phyloP scores from a whole-genome alignment of 2,797 vertebrate species.

The Rhadinocentrus ornatus region DNA sequence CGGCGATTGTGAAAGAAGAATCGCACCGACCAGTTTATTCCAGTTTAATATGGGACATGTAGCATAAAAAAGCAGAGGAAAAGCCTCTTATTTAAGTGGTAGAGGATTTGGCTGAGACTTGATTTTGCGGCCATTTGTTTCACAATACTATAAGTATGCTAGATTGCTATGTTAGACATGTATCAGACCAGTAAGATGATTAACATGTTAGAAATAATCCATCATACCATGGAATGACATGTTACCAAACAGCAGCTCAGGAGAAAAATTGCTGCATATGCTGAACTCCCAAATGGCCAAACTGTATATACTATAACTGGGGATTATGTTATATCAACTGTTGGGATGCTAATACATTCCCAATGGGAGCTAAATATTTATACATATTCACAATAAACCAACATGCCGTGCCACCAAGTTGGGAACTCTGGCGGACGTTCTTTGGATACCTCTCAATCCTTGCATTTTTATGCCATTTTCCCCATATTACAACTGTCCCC shows the following conservation, averaged over 20 bases:
- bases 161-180: not conserved
- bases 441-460: constrained; percentile 55
- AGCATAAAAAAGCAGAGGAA: constrained; percentile 70
- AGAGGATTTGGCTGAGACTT: constrained; percentile 14
- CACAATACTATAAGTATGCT: not conserved
- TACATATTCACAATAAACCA: constrained; percentile 30
- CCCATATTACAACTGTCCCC: constrained; percentile 80
- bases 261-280: constrained; percentile 28
- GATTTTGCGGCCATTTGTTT: not conserved
- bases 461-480: constrained; percentile 73
- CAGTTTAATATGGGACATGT: constrained; percentile 81
- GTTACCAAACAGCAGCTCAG: constrained; percentile 28
- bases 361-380: constrained; percentile 53
- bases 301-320: constrained; percentile 50
- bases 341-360: constrained; percentile 50
- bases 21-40: constrained; percentile 73
- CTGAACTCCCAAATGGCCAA: constrained; percentile 42
- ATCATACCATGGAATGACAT: constrained; percentile 15
- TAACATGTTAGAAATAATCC: constrained; percentile 15
- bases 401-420: constrained; percentile 32
- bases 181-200: constrained; percentile 2
- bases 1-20: constrained; percentile 38
- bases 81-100: not conserved
- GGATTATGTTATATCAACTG: constrained; percentile 51
- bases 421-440: constrained; percentile 16